These are phyloP conservation scores for Agonopterix subpropinquella DNA, from an alignment of 2,888 invertebrate species.

Conservation along the genomic window DNA sequence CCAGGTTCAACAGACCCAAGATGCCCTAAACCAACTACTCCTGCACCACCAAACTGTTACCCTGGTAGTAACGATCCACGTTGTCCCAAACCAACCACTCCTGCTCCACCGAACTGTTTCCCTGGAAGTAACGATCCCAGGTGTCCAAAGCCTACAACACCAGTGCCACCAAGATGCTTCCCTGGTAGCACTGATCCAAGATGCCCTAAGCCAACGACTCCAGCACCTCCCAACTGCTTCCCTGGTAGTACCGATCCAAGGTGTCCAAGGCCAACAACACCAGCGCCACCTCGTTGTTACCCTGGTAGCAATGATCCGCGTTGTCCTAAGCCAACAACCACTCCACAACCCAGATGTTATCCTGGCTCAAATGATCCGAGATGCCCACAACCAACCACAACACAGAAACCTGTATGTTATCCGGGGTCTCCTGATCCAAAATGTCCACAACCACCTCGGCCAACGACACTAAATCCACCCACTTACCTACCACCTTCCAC, in stretches of 20 bases:
- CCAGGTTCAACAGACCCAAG: conserved; percentile 25
- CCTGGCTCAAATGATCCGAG: conserved; percentile 38
- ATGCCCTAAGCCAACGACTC: conserved; percentile 25
- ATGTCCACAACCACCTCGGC: conserved; percentile 19
- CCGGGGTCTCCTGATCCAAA: conserved; percentile 30
- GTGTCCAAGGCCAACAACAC: conserved; percentile 27
- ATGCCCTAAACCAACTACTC: conserved; percentile 26
- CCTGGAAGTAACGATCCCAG: conserved; percentile 29
- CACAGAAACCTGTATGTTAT: conserved; percentile 22
- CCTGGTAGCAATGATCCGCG: conserved; percentile 34
- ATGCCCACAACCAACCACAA: conserved; percentile 28
- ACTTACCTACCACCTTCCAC: conserved; percentile 17
- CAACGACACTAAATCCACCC: conserved; percentile 13
- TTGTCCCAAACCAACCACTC: conserved; percentile 27
- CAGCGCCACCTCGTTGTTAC: conserved; percentile 23
- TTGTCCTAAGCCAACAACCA: conserved; percentile 33
- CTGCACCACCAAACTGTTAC: conserved; percentile 23
- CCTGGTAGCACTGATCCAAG: conserved; percentile 29
- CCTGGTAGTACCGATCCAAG: conserved; percentile 24
- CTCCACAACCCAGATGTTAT: conserved; percentile 28
- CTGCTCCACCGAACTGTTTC: conserved; percentile 23
- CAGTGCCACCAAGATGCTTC: conserved; percentile 18
- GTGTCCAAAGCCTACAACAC: conserved; percentile 14
- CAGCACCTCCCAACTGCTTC: conserved; percentile 13
- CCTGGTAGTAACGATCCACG: conserved; percentile 25